Percentiles rank a stretch among this genome's conserved stretches.
Evolutionary conservation across 2,888 invertebrate genomes (phyloP).

Genomic region (Conops quadrifasciatus): DNA sequence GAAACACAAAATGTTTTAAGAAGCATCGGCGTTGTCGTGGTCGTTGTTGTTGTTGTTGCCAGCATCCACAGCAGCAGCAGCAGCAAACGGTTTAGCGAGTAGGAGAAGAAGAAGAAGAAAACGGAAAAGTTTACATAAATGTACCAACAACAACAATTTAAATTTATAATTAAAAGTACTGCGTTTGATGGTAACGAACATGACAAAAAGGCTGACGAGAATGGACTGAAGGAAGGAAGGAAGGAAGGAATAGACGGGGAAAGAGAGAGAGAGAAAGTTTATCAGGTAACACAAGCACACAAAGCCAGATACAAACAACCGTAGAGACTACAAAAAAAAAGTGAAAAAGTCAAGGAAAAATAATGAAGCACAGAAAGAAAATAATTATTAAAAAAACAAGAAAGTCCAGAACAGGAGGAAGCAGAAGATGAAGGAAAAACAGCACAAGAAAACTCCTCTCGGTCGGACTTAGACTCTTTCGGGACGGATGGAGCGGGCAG

Average conservation of each 20-base stretch:
- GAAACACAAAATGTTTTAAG: background rate
- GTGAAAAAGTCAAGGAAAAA: background rate
- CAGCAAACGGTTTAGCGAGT: background rate
- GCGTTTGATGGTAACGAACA: constrained; percentile 22
- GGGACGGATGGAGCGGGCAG: too few relatives aligned
- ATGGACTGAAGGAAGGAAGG: background rate
- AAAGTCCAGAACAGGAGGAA: background rate
- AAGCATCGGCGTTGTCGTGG: background rate
- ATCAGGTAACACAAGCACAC: background rate
- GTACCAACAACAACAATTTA: constrained; percentile 41
- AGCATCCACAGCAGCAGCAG: constrained; percentile 35
- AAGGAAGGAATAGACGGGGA: background rate
- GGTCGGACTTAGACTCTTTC: too few relatives aligned
- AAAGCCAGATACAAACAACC: background rate
- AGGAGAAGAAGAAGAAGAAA: constrained; percentile 8
- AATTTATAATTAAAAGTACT: constrained; percentile 52
- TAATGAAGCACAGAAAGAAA: background rate
- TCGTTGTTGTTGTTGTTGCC: constrained; percentile 6
- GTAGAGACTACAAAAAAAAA: background rate
- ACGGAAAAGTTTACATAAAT: constrained; percentile 18
- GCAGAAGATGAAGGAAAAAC: too few relatives aligned
- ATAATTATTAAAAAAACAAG: background rate
- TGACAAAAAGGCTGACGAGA: background rate
- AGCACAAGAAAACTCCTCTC: too few relatives aligned
- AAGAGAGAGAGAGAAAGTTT: background rate